Evolutionary conservation across 2,113 vertebrate species (phyloP), one percentile per base, ranked within the genome.

Genomic region (Tauraco erythrolophus): DNA sequence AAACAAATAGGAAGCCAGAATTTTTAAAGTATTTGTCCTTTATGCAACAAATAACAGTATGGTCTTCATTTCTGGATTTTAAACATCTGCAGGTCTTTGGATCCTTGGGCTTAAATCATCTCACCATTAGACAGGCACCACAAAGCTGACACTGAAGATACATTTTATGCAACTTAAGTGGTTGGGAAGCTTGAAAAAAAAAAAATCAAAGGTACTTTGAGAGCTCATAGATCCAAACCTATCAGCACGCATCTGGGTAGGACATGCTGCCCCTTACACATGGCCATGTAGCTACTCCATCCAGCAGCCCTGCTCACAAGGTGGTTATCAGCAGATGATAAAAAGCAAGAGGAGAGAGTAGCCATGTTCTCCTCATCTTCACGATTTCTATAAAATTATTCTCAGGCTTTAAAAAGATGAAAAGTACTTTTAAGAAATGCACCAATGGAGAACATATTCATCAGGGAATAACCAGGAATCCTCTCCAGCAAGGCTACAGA

Each of bases 231-330:
- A 35, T 14, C 41, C 35, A 16, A 13, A 17, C 56, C 2, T 2
- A 46, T 19, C 2, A 2, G 31, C 1, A 24, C 3, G 10, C 9
- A 16, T 3, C 23, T 6, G 31, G 43, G 9, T 3, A 21, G 23
- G 1, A 33, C 39, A 14, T 6, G 1, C n/a, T 16, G 14, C 6
- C 15, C 12, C 6, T 3, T 5, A 23, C n/a, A 13, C 13, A 0
- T 3, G 43, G n/a, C n/a, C 54, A 53, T 46, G 24, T 19, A 2
- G 19, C 31, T 11, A 13, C 37, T 25, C 58, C 25, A 0, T 10
- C 48, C 65, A 43, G 35, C 35, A 45, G 14, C 31, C 4, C 33
- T 33, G 2, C 11, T 33, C 14, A 41, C 33, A 41, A 12, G 39
- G 18, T 48, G 43, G 14, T 45, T 19, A 16, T 6, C 5, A 11